Evolutionary conservation across 2,888 invertebrate genomes (phyloP), one percentile per base, ranked within the genome.

Genomic region (Drosophila crucigera): DNA sequence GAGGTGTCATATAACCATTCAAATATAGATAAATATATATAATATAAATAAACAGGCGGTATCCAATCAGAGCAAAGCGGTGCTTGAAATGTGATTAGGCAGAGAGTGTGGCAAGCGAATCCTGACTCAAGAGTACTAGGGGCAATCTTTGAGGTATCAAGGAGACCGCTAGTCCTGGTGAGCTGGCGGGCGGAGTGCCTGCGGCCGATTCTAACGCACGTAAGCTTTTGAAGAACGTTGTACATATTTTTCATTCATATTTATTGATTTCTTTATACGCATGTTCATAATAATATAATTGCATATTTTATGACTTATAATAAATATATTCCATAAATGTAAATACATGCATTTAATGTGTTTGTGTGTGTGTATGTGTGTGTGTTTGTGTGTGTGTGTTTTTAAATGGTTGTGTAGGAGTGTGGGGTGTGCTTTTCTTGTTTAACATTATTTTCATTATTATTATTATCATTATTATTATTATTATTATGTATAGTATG

Each of bases 231-330:
- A 19, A 19, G 16, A 47, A 25, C 4, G 9, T 16, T 16, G 9
- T 0, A 16, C 25, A 47, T 39, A 43, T 43, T 78, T 83, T 86
- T 90, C 84, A 84, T 90, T 90, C 82, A 89, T 86, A 86, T 86
- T 86, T 86, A 86, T 86, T 86, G 70, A 86, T 86, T 83, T 82
- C 70, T 83, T 90, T 81, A 86, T 85, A 85, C 89, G 84, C 89
- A 83, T 89, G 80, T 90, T 90, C 85, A 84, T 90, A 89, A 86
- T 86, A 90, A 47, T 87, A 90, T 86, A 90, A 76, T 84, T 87
- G 88, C 84, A 90, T 89, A 84, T 84, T 89, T 74, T 76, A 84
- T 78, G 87, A 89, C 91, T 90, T 90, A 90, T 56, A 74, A 72
- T 84, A 84, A 73, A 84, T 89, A 68, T 72, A 75, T 80, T 73